A percentile compares a stretch with the other conserved stretches of the same genome.
Conservation (phyloP, 1,140 invertebrate species). For the Cylas formicarius region DNA sequence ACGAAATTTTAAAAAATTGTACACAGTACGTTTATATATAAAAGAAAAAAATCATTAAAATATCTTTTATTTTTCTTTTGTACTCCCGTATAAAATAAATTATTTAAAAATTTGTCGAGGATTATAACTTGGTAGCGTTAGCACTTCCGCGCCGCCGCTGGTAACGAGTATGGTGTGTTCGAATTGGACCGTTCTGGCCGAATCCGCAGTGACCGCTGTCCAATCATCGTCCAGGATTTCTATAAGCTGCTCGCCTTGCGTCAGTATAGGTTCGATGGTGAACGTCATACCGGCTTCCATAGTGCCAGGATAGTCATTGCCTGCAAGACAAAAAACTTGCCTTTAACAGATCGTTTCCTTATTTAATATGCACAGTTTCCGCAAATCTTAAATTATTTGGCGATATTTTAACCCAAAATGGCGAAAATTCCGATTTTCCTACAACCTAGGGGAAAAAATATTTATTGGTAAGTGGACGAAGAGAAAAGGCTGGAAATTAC, state of each 20-base stretch:
- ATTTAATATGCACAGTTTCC: too few species aligned
- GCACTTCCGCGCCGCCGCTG: conserved; percentile 58
- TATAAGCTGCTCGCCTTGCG: conserved; percentile 61
- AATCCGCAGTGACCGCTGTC: conserved; percentile 76
- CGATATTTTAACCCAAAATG: too few species aligned
- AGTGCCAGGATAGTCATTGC: conserved; percentile 58
- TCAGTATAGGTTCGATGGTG: conserved; percentile 87
- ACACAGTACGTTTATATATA: conserved; percentile 33
- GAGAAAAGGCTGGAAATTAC: too few species aligned
- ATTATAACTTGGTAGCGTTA: conserved; percentile 50
- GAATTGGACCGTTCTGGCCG: conserved; percentile 76
- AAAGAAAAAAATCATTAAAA: background rate
- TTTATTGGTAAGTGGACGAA: too few species aligned
- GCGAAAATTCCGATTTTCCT: too few species aligned
- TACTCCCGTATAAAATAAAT: background rate
- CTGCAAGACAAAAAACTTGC: conserved; percentile 44
- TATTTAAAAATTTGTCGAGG: background rate
- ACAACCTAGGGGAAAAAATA: too few species aligned
- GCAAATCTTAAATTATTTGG: conserved; percentile 5
- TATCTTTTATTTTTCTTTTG: background rate
- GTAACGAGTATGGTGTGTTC: conserved; percentile 90
- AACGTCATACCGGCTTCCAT: conserved; percentile 90
- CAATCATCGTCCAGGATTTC: conserved; percentile 76
- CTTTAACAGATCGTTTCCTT: too few species aligned
- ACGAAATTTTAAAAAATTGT: conserved; percentile 33